Conservation (phyloP, 2,113 vertebrate genomes). For the Patagioenas fasciata region DNA sequence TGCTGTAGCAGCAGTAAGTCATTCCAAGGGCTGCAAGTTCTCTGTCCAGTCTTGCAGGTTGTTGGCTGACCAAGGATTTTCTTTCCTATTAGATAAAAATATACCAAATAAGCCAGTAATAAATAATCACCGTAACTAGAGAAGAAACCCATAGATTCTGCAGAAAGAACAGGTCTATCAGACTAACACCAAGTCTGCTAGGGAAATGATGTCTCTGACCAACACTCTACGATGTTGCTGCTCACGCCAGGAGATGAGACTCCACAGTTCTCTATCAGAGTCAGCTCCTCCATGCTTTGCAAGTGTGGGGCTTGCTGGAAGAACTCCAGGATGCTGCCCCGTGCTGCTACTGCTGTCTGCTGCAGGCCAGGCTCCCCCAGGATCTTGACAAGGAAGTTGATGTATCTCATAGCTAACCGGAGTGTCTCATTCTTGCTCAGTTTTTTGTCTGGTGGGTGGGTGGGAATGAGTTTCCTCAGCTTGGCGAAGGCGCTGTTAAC, state of each 20-base stretch:
- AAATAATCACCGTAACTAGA: not conserved
- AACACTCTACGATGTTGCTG: constrained; percentile 77
- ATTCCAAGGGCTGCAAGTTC: not conserved
- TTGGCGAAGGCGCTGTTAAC: constrained; percentile 95
- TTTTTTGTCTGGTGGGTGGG: constrained; percentile 97
- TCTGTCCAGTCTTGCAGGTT: not conserved
- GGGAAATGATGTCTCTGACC: constrained; percentile 66
- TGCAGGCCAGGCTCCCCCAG: constrained; percentile 85
- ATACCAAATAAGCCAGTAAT: not conserved
- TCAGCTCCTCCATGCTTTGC: constrained; percentile 74
- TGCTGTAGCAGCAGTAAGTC: not conserved
- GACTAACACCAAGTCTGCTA: not conserved
- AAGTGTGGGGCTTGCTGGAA: constrained; percentile 70
- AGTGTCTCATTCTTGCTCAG: constrained; percentile 99
- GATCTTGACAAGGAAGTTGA: constrained; percentile 93
- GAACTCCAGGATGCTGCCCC: constrained; percentile 69
- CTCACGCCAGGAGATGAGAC: constrained; percentile 80
- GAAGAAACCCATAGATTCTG: not conserved
- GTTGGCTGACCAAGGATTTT: not conserved
- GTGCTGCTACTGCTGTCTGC: constrained; percentile 60
- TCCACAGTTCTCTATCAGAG: constrained; percentile 76
- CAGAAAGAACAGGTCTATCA: not conserved
- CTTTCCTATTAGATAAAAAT: constrained; percentile 30
- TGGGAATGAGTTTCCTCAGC: constrained; percentile 95
- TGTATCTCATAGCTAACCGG: constrained; percentile 96